Base-by-base conservation (phyloP, 1,140 invertebrate genomes). In the Choristoneura fumiferana region DNA sequence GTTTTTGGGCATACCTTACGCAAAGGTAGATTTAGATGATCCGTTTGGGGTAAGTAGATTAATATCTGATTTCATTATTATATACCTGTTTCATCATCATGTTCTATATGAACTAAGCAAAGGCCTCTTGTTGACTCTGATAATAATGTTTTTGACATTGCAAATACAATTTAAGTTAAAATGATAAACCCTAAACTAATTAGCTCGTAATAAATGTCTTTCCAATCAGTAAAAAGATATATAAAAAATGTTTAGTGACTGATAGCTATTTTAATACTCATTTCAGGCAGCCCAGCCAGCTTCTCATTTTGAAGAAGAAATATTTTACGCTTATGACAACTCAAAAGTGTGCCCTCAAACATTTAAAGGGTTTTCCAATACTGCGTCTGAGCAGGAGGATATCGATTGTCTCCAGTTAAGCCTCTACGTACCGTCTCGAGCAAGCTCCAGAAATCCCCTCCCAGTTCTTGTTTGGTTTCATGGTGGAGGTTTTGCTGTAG, bases 381-480 rank as follows among this genome's bases (percentile, higher is more conserved):
- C 54, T 18, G 58, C 14, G 33, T 72, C 71, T 35, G 54, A 55
- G 8, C 65, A 79, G 49, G 49, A 37, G 13, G 60, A 67, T 12
- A 53, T 87, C 33, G 82, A 88, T 56, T 88, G 85, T 38, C 69
- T 88, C 4, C 63, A 64, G 35, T 60, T 87, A 14, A 88, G 85
- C 36, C 73, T 88, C 10, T 88, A 78, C 58, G 78, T 84, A 10
- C 85, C 85, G 1, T 76, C 62, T 9, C 56, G 63, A 43, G 85
- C 85, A 4, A 77, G 76, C 52, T 70, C 69, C n/a, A 63, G 58
- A 15, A 83, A 79, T 45, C 83, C 81, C 4, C 60, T 87, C 14
- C 84, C 85, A 12, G 85, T 88, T 1, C 54, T 88, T 43, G 76
- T 84, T n/a, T 88, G 82, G 81, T 70, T 87, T 37, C 82, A 88